Percentiles rank a stretch among this genome's conserved stretches.
Evolutionary conservation across 2,888 invertebrate genomes (phyloP).

Genomic region (Cephonodes hylas): DNA sequence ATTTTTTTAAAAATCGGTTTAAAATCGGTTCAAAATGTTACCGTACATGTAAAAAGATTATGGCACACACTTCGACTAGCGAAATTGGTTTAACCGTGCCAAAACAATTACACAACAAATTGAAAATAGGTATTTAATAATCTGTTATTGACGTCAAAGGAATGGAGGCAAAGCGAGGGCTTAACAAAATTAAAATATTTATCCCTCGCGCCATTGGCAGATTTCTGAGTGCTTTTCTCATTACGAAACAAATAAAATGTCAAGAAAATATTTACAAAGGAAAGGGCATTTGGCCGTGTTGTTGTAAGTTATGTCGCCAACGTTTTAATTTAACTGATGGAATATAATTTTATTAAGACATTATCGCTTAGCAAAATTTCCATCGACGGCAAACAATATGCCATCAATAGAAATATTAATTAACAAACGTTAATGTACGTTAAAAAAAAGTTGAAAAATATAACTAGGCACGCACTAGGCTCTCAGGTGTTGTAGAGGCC

Average conservation of each 20-base stretch:
- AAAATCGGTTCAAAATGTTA: too few species aligned
- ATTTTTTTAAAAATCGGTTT: too few species aligned
- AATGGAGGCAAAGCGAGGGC: background rate
- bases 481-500: too few species aligned
- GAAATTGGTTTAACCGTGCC: background rate
- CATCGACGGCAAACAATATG: background rate
- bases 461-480: too few species aligned
- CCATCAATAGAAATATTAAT: too few species aligned
- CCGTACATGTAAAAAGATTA: too few species aligned
- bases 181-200: constrained; percentile 12
- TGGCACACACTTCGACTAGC: background rate
- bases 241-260: constrained; percentile 9
- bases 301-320: constrained; percentile 11
- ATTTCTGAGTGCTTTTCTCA: constrained; percentile 13
- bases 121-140: background rate
- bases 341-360: background rate
- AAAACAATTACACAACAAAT: background rate
- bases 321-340: background rate
- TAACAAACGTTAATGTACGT: too few species aligned
- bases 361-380: too few species aligned
- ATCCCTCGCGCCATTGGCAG: constrained; percentile 1
- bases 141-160: constrained; percentile 12
- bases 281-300: constrained; percentile 17
- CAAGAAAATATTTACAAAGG: constrained; percentile 11
- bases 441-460: too few species aligned